Conservation (phyloP, 2,797 vertebrate species). For the Pseudochromis fuscus region DNA sequence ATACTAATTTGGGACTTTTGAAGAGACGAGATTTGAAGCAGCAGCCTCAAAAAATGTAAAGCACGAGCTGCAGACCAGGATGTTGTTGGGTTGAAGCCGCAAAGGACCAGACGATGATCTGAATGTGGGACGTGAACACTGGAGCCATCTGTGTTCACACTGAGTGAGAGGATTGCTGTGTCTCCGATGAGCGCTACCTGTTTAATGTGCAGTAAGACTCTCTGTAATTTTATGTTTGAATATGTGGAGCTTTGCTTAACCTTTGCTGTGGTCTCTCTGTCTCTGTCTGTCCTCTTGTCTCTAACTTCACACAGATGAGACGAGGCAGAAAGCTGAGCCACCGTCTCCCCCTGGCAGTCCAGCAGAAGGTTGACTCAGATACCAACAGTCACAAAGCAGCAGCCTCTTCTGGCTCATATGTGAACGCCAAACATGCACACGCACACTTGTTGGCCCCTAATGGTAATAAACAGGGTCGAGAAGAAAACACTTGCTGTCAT, state of each 20-base stretch:
- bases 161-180: not conserved
- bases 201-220: not conserved
- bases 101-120: not conserved
- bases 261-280: conserved; percentile 2
- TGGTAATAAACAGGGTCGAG: conserved; percentile 26
- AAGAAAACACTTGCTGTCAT: conserved; percentile 40
- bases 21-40: not conserved
- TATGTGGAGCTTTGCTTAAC: conserved; percentile 8
- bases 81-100: not conserved
- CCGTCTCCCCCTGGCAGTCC: conserved; percentile 33
- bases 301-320: conserved; percentile 37
- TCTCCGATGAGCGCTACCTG: not conserved
- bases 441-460: conserved; percentile 23
- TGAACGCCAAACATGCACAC: conserved; percentile 3
- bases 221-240: conserved; percentile 3
- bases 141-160: not conserved
- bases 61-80: not conserved
- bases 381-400: conserved; percentile 30
- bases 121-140: not conserved
- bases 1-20: conserved; percentile 17
- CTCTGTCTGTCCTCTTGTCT: not conserved
- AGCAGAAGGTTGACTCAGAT: conserved; percentile 48
- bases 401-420: conserved; percentile 16
- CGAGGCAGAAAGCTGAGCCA: conserved; percentile 46
- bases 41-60: not conserved